Evolutionary conservation across 2,888 invertebrate genomes (phyloP), one percentile per base, ranked within the genome.

Genomic region (Mantis religiosa): DNA sequence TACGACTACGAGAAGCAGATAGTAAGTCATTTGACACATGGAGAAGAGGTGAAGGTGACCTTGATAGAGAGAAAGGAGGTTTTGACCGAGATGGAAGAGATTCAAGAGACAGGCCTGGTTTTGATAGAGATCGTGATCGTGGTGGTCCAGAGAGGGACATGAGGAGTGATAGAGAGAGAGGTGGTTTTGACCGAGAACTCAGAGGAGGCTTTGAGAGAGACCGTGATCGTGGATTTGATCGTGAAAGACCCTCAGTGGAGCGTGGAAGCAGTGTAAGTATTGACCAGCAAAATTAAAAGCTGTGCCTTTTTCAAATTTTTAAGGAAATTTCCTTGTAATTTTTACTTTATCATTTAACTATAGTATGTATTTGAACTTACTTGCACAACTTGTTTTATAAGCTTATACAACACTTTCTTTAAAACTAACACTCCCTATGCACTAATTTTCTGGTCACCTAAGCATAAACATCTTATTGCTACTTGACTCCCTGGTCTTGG

Each of bases 131-230:
- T 82, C 89, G 88, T 85, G 71, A 83, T 9, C 84, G 87, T 41
- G 84, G 89, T 83, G 85, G 81, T 34, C 82, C 30, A 89, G 71
- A 85, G 4, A 84, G 87, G 54, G 87, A 88, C 34, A 82, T 85
- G 84, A 89, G 91, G 84, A 87, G 92, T 92, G 88, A 85, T 82
- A 87, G 87, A 85, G 89, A 54, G 15, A 34, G 83, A 81, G 90
- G 87, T 88, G 91, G 88, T n/a, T 84, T 81, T 54, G 89, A 90
- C 28, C 85, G 87, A 34, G 89, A 54, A 82, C 47, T 87, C 25
- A 71, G 54, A 71, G 54, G 54, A 2, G 20, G 54, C 20, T 71
- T 71, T 90, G 89, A 30, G 91, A 89, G 41, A 84, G 89, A 82
- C 28, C 88, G 88, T 81, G 89, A 87, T 27, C 82, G 88, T 30